These are phyloP conservation scores for Merodon equestris DNA, from an alignment of 2,888 invertebrate species.

Conservation along the genomic window DNA sequence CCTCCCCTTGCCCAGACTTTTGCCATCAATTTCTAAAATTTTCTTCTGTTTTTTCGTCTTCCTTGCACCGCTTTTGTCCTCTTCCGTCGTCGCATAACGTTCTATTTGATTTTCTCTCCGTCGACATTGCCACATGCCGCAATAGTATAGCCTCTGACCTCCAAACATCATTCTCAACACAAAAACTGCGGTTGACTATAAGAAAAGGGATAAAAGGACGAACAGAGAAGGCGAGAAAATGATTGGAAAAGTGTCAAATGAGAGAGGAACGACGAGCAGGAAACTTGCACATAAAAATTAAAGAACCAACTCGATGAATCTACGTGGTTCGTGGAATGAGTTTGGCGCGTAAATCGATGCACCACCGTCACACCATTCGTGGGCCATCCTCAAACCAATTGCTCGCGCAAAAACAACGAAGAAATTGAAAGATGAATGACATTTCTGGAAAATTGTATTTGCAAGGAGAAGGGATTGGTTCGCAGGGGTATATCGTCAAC, in stretches of 20 bases:
- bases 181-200: slow-evolving; percentile 34
- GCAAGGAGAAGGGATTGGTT: slow-evolving; percentile 1
- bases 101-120: slow-evolving; percentile 57
- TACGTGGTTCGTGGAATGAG: slow-evolving; percentile 26
- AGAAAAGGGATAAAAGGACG: slow-evolving; percentile 32
- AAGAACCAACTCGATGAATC: slow-evolving; percentile 35
- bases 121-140: slow-evolving; percentile 44
- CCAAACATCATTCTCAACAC: slow-evolving; percentile 24
- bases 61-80: slow-evolving; percentile 40
- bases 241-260: slow-evolving; percentile 68
- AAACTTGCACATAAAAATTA: slow-evolving; percentile 55
- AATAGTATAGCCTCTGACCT: slow-evolving; percentile 46
- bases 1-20: slow-evolving; percentile 3
- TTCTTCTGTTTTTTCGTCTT: slow-evolving; percentile 13
- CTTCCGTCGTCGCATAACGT: slow-evolving; percentile 46
- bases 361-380: slow-evolving; percentile 12
- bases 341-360: slow-evolving; percentile 55
- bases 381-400: slow-evolving; percentile 49
- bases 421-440: slow-evolving; percentile 64
- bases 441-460: slow-evolving; percentile 67
- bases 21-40: slow-evolving; percentile 21
- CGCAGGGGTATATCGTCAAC: slow-evolving; percentile 55
- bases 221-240: slow-evolving; percentile 45
- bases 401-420: slow-evolving; percentile 64
- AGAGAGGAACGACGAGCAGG: slow-evolving; percentile 10